Evolutionary conservation across 92 coral and sea anemone genomes (phyloP), one percentile per base, ranked within the genome.

Genomic region (Diadumene lineata): DNA sequence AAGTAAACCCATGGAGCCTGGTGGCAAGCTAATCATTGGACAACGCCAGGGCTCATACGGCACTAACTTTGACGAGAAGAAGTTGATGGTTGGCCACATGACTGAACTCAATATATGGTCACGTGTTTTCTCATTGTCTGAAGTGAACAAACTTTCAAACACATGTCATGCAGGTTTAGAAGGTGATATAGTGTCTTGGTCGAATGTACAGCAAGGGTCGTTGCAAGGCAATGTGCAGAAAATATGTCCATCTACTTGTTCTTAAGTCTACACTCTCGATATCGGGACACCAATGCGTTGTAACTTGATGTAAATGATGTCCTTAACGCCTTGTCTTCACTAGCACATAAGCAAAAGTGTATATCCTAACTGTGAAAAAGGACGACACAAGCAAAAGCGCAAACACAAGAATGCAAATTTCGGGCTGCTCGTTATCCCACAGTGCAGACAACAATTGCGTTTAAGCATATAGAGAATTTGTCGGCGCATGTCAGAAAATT

Each of bases 11-110:
- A 18, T 68, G 2, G 18, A 19, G 0, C 27, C 34, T 68, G 60
- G 73, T 44, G 73, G 73, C 8, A 68, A 68, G 23, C 73, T 68
- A 21, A 68, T 68, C 60, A 25, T 68, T 46, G 73, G 73, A 7
- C 73, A 68, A 53, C 21, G n/a, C 34, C 73, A 44, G 24, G 73
- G 73, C 17, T 44, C 38, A 8, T 68, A 68, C 34, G 48, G 48
- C 6, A 4, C 48, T 38, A 38, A 38, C 13, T 38, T 38, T 13
- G 60, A 48, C 21, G 34, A 11, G 22, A 48, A 26, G 24, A 25
- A 19, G 13, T 26, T 68, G 21, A 48, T 68, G 73, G 73, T 68
- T 68, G 73, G 73, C 28, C 1, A 25, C 57, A n/a, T 68, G 60
- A 53, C 34, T 23, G 73, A 60, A 22, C 73, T 68, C 1, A 68